phyloP scores from a whole-genome alignment of 2,797 vertebrate species.

The Sebastiscus tertius region DNA sequence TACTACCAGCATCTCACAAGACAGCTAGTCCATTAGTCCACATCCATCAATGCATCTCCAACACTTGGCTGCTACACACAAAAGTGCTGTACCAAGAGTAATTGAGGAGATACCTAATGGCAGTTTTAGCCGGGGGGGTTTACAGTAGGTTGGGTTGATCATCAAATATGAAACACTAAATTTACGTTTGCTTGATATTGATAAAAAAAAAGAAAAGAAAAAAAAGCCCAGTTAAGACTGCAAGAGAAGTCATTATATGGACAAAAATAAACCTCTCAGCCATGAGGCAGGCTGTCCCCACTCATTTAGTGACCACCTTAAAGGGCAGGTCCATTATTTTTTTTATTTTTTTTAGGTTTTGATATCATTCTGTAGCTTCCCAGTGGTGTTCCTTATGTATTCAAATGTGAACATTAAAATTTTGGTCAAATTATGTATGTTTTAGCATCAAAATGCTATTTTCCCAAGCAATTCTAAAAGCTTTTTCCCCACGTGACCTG shows the following conservation, averaged over 20 bases:
- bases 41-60: constrained; percentile 54
- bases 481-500: too few relatives aligned
- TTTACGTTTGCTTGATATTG: neutral
- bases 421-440: too few relatives aligned
- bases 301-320: neutral
- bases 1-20: constrained; percentile 50
- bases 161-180: constrained; percentile 10
- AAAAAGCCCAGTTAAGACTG: neutral
- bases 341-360: too few relatives aligned
- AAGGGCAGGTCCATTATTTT: too few relatives aligned
- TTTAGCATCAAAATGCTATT: too few relatives aligned
- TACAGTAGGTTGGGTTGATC: constrained; percentile 19
- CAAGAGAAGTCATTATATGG: neutral
- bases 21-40: constrained; percentile 66
- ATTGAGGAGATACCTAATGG: constrained; percentile 61
- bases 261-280: neutral
- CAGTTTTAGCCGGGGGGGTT: constrained; percentile 64
- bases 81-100: constrained; percentile 49
- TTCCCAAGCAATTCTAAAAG: too few relatives aligned
- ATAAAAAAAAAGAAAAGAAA: neutral
- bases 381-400: too few relatives aligned
- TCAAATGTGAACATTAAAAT: too few relatives aligned
- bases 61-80: constrained; percentile 44
- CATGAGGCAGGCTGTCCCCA: neutral
- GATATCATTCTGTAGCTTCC: too few relatives aligned